phyloP scores from a whole-genome alignment of 92 coral and sea anemone species.

The Bergia puertoricense region DNA sequence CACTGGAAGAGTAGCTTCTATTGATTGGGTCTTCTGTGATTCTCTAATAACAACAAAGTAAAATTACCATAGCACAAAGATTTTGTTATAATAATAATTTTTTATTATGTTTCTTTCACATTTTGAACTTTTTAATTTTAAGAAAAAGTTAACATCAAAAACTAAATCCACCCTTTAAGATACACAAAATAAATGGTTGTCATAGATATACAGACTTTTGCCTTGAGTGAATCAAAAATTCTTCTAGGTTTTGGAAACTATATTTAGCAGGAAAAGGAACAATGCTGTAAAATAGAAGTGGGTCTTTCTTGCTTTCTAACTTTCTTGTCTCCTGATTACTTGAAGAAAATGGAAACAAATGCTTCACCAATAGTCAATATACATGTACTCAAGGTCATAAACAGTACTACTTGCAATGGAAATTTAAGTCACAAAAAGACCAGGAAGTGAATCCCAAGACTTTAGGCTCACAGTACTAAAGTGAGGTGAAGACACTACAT shows the following conservation, averaged over 20 bases:
- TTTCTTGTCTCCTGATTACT: too few species aligned
- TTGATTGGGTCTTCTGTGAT: slow-evolving; percentile 8
- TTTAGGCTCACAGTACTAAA: neutral
- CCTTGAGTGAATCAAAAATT: too few species aligned
- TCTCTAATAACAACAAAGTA: neutral
- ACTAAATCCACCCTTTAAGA: neutral
- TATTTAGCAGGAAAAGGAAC: too few species aligned
- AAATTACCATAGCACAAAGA: neutral
- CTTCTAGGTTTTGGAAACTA: too few species aligned
- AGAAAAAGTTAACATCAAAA: neutral
- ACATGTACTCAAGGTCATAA: neutral
- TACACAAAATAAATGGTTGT: too few species aligned
- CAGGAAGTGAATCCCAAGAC: neutral
- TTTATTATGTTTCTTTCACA: too few species aligned
- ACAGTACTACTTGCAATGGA: neutral
- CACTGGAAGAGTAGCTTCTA: slow-evolving; percentile 18
- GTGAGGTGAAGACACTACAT: too few species aligned
- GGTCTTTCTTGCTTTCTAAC: too few species aligned
- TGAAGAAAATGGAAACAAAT: neutral
- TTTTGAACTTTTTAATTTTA: too few species aligned
- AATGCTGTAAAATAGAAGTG: too few species aligned
- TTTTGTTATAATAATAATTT: too few species aligned
- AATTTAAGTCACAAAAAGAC: neutral
- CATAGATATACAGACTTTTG: too few species aligned
- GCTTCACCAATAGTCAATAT: neutral